Evolutionary conservation across 2,888 invertebrate genomes (phyloP).

Genomic region (Caenorhabditis virilis): DNA sequence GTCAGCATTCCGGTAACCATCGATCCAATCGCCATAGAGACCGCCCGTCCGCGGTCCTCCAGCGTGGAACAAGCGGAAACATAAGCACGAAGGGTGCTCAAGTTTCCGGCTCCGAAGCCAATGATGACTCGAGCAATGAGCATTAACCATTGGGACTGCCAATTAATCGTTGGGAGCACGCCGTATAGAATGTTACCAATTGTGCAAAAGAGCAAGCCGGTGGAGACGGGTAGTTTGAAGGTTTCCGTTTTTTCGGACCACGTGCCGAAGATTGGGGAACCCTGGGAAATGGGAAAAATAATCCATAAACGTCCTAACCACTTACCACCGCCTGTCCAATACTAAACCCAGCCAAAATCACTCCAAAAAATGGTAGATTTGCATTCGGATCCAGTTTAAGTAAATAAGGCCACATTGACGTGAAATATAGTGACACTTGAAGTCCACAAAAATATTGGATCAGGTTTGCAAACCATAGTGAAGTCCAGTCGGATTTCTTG

Average conservation of each 20-base stretch:
- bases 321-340: conserved; percentile 45
- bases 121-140: conserved; percentile 31
- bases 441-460: conserved; percentile 44
- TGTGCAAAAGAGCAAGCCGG: conserved; percentile 25
- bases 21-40: conserved; percentile 36
- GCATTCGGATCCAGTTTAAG: conserved; percentile 43
- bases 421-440: conserved; percentile 48
- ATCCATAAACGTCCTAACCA: too few species aligned
- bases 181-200: conserved; percentile 39
- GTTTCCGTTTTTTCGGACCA: conserved; percentile 39
- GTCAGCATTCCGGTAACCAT: conserved; percentile 38
- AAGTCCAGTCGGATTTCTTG: conserved; percentile 43
- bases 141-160: conserved; percentile 37
- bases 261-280: conserved; percentile 40
- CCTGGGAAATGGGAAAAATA: conserved; percentile 2
- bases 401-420: conserved; percentile 53
- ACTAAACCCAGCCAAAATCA: conserved; percentile 44
- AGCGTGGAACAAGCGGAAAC: conserved; percentile 29
- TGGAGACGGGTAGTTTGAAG: conserved; percentile 35
- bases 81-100: conserved; percentile 35
- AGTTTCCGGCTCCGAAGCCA: conserved; percentile 40
- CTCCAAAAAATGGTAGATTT: conserved; percentile 45
- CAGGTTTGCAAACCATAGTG: conserved; percentile 45
- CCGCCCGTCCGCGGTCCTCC: conserved; percentile 36
- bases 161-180: conserved; percentile 27